A percentile compares a stretch with the other conserved stretches of the same genome.
Conservation (phyloP, 2,113 vertebrate species). For the Siphamia tubifer region DNA sequence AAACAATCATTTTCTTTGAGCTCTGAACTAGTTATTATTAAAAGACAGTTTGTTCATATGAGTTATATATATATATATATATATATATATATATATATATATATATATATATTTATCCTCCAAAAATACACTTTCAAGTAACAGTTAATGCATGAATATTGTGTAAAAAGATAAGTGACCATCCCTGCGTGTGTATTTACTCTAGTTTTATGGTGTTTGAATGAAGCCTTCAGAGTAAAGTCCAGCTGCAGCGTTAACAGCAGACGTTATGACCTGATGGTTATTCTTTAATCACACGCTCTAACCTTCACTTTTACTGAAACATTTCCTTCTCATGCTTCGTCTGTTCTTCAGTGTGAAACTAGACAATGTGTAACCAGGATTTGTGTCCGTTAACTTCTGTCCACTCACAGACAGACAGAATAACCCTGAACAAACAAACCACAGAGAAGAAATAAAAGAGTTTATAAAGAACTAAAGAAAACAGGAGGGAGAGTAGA, state of each 20-base stretch:
- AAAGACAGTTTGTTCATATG: no score
- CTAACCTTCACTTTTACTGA: slow-evolving; percentile 27
- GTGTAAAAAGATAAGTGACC: no score
- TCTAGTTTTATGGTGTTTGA: slow-evolving; percentile 1
- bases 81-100: no score
- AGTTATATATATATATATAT: no score
- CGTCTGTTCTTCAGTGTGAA: background rate
- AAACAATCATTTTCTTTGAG: no score
- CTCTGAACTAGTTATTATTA: no score
- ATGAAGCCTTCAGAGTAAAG: slow-evolving; percentile 31
- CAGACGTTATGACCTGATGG: slow-evolving; percentile 24
- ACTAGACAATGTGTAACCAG: slow-evolving; percentile 69
- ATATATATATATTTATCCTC: no score
- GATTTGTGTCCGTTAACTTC: background rate
- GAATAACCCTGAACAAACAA: background rate
- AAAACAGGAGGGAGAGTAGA: slow-evolving; percentile 51
- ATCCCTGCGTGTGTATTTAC: no score
- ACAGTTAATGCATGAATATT: no score
- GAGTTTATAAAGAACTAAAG: slow-evolving; percentile 44
- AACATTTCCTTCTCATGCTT: slow-evolving; percentile 7
- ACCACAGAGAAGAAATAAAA: slow-evolving; percentile 34
- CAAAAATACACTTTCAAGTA: no score
- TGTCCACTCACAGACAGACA: background rate
- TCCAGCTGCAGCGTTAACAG: slow-evolving; percentile 52
- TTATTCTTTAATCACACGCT: slow-evolving; percentile 50